These are phyloP conservation scores for Stenurella melanura DNA, from an alignment of 2,888 invertebrate genomes.

Conservation along the genomic window DNA sequence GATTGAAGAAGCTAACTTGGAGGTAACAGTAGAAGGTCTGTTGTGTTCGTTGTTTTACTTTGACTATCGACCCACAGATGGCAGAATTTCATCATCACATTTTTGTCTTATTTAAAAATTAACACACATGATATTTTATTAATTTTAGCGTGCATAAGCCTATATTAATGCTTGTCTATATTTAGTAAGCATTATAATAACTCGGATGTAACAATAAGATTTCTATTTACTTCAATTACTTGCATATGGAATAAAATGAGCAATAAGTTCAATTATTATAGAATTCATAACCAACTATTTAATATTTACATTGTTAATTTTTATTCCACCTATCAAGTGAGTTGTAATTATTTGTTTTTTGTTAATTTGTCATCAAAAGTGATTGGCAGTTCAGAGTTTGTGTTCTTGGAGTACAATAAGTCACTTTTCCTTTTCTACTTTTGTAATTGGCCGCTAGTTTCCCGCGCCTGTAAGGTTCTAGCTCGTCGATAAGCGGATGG, in stretches of 20 bases:
- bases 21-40: no score
- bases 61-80: background rate
- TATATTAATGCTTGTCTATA: no score
- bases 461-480: constrained; percentile 68
- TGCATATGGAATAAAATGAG: no score
- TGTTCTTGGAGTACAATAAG: constrained; percentile 50
- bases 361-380: constrained; percentile 27
- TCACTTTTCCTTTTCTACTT: constrained; percentile 68
- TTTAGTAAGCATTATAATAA: no score
- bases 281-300: no score
- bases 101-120: background rate
- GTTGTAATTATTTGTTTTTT: constrained; percentile 5
- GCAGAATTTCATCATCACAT: background rate
- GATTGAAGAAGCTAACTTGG: no score
- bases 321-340: background rate
- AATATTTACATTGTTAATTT: background rate
- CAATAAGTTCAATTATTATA: no score
- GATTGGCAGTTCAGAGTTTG: constrained; percentile 37
- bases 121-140: background rate
- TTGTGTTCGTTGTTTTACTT: background rate
- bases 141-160: background rate
- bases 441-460: constrained; percentile 72
- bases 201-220: no score
- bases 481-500: constrained; percentile 69
- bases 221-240: no score